Conservation (phyloP, 2,113 vertebrate genomes). For the Apaloderma vittatum region DNA sequence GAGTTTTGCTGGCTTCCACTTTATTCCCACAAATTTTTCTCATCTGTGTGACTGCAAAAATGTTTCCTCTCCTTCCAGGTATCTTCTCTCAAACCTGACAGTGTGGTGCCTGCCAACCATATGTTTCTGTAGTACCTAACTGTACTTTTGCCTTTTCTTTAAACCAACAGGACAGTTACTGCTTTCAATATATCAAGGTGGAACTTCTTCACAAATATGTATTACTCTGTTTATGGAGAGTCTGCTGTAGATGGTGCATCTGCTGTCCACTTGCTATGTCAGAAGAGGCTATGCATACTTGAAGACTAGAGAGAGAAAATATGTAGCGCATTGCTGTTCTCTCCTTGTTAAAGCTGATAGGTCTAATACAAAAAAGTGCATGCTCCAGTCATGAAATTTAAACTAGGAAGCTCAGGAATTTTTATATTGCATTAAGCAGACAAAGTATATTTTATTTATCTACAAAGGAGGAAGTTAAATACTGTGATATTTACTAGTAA, state of each 20-base stretch:
- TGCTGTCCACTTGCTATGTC: background rate
- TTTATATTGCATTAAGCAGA: background rate
- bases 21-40: background rate
- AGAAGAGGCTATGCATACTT: background rate
- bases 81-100: background rate
- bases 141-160: background rate
- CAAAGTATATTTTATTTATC: background rate
- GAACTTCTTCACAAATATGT: background rate
- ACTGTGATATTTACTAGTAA: background rate
- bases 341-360: background rate
- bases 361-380: background rate
- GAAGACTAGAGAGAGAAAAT: background rate
- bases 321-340: background rate
- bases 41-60: background rate
- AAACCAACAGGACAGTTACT: background rate
- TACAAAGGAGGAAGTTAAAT: background rate
- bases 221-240: background rate
- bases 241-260: background rate
- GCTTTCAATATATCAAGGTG: background rate
- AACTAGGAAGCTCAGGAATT: background rate
- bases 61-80: conserved; percentile 3
- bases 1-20: background rate
- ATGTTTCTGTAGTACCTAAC: background rate
- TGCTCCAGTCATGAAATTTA: background rate
- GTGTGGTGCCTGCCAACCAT: background rate